These are phyloP conservation scores for Acanthoscelides obtectus DNA, from an alignment of 2,888 invertebrate species.

Conservation along the genomic window DNA sequence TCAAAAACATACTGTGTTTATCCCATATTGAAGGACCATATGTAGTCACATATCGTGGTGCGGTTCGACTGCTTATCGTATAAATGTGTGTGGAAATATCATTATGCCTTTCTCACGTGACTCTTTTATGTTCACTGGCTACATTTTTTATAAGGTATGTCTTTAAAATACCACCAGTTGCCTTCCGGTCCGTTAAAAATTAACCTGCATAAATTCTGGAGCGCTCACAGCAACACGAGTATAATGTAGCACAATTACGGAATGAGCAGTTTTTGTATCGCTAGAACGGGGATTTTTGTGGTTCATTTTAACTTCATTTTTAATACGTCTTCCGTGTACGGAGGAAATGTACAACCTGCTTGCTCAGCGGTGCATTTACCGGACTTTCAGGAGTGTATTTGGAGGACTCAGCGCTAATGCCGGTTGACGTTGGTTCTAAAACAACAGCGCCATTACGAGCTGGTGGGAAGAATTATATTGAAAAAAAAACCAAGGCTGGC, in stretches of 20 bases:
- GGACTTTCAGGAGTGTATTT: neutral
- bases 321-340: neutral
- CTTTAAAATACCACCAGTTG: neutral
- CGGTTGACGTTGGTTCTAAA: neutral
- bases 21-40: too few species aligned
- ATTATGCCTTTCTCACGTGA: too few species aligned
- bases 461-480: too few species aligned
- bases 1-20: too few species aligned
- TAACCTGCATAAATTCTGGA: neutral
- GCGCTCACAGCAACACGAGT: neutral
- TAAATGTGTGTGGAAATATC: too few species aligned
- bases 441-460: neutral
- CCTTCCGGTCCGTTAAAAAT: neutral
- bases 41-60: too few species aligned
- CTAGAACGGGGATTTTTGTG: neutral
- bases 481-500: too few species aligned
- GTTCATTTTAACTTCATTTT: neutral
- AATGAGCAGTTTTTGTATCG: neutral
- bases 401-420: neutral
- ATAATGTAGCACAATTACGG: neutral
- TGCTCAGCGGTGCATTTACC: neutral
- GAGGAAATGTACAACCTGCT: neutral
- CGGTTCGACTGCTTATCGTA: too few species aligned
- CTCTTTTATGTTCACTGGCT: neutral
- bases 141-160: neutral